Evolutionary conservation across 2,888 invertebrate species (phyloP), one percentile per base, ranked within the genome.

Genomic region (Abrostola triplasia): DNA sequence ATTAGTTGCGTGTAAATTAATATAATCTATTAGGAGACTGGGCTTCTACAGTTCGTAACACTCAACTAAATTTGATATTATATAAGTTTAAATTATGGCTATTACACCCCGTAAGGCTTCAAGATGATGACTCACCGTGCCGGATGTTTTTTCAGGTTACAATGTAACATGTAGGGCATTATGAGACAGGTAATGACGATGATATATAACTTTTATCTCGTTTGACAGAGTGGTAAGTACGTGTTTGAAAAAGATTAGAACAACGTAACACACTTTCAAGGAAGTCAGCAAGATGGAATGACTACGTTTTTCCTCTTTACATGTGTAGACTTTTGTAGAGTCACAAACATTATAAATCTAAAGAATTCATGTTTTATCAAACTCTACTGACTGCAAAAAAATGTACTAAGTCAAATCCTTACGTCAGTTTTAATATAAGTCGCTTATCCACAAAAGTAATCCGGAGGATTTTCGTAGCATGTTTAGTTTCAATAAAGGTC

Each of bases 131-230:
- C 67, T 86, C 84, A 87, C 76, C 59, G 66, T 75, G 72, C 77
- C 87, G 87, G 88, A 89, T 91, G 88, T 88, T 89, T 88, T 90
- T 89, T 86, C 83, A 87, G 88, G 88, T 87, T 89, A 88, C 79
- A 74, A 80, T 54, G 42, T 51, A 38, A 6, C 84, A 90, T 86
- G 87, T 91, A 85, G 90, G 86, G 69, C 89, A 80, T 61, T 66
- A 78, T 78, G 77, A 82, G 82, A 82, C 82, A 80, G 79, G 82
- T 82, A 76, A 79, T 77, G 68, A 70, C 70, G 75, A 70, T 75
- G 76, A 84, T 73, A 80, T 79, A 81, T 77, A 73, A 80, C 76
- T 79, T 85, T 85, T 86, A 88, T 90, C 89, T 84, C 80, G 71
- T 87, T 81, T 82, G 83, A 81, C 82, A 84, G 73, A 67, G 71